Percentiles rank a stretch among this genome's conserved stretches.
Evolutionary conservation across 2,797 vertebrate species (phyloP).

Genomic region (Lates japonicus): DNA sequence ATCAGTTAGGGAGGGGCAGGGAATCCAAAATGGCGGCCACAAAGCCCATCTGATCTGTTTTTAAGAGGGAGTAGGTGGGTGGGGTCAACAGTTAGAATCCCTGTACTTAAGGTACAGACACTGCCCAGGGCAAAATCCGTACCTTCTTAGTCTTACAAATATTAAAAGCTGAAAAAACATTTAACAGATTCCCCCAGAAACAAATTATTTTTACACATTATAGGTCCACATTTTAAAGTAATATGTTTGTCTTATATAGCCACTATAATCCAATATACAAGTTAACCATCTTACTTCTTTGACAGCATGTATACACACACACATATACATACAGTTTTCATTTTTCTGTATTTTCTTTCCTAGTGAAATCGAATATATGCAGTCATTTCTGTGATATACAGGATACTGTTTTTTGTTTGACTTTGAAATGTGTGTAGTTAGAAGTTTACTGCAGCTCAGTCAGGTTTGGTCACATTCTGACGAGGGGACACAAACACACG

Average conservation of each 20-base stretch:
- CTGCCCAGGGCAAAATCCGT: background rate
- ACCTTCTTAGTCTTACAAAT: background rate
- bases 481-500: background rate
- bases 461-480: constrained; percentile 21
- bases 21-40: background rate
- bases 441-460: background rate
- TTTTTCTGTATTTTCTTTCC: background rate
- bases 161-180: background rate
- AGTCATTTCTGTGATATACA: background rate
- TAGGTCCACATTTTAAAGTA: background rate
- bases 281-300: background rate
- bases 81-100: background rate
- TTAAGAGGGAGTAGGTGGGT: background rate
- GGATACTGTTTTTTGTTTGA: background rate
- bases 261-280: background rate
- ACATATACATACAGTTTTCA: too few relatives aligned
- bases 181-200: background rate
- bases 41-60: constrained; percentile 19
- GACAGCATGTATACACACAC: background rate
- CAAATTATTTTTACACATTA: background rate
- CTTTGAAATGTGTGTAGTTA: background rate
- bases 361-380: too few relatives aligned
- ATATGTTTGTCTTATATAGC: background rate
- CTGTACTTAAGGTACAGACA: background rate
- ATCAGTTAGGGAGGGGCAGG: background rate